These are phyloP conservation scores for Andrena trimmerana DNA, from an alignment of 2,888 invertebrate species.

Conservation along the genomic window DNA sequence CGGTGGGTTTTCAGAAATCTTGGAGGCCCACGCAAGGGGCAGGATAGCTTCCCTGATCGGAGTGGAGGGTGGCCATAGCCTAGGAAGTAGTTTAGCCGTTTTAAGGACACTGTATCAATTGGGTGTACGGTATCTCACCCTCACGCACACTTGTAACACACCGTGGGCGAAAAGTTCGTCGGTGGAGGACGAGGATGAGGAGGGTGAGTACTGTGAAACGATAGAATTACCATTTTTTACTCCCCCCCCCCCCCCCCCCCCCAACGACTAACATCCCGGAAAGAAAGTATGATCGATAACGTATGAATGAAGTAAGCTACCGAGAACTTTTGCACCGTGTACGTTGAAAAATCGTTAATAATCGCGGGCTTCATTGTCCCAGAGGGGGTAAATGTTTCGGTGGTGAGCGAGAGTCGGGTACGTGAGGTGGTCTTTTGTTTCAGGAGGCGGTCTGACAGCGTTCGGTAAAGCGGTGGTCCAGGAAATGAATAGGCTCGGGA, in stretches of 20 bases:
- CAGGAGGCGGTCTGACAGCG: conserved; percentile 80
- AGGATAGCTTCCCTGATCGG: conserved; percentile 95
- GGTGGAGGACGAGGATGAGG: conserved; percentile 80
- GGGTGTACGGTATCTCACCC: conserved; percentile 93
- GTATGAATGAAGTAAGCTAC: background rate
- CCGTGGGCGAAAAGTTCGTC: conserved; percentile 88
- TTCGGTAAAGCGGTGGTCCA: conserved; percentile 90
- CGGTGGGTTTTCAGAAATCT: conserved; percentile 86
- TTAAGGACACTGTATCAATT: conserved; percentile 95
- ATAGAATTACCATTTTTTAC: background rate
- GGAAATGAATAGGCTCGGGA: conserved; percentile 97
- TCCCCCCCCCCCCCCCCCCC: background rate
- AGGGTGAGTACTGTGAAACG: conserved; percentile 70
- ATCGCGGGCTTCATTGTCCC: background rate
- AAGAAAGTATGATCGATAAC: background rate
- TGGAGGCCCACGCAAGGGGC: conserved; percentile 89
- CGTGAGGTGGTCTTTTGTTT: conserved; percentile 37
- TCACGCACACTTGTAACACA: conserved; percentile 94
- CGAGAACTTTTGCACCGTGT: background rate
- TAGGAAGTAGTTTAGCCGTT: conserved; percentile 95
- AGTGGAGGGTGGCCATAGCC: conserved; percentile 96
- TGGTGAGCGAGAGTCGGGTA: background rate
- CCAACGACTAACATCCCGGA: background rate
- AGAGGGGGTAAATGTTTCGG: conserved; percentile 4
- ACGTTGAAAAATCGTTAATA: background rate